These are phyloP conservation scores for Miltochrista miniata DNA, from an alignment of 2,888 invertebrate species.

Conservation along the genomic window DNA sequence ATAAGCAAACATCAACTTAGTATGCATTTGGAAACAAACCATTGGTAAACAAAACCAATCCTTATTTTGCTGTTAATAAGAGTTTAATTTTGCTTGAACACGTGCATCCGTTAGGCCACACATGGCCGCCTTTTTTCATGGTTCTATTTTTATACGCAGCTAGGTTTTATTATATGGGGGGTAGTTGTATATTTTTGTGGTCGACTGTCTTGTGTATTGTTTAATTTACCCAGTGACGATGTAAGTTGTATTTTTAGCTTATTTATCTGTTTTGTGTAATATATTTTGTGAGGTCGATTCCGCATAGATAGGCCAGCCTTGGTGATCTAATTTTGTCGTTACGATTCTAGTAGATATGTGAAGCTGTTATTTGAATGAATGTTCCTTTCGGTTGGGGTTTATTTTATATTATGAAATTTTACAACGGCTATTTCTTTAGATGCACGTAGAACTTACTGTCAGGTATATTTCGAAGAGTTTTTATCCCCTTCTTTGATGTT, in stretches of 20 bases:
- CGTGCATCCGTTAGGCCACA: slow-evolving; percentile 48
- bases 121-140: slow-evolving; percentile 54
- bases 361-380: slow-evolving; percentile 6
- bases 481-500: no score
- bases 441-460: background rate
- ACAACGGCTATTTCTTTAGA: background rate
- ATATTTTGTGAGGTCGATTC: slow-evolving; percentile 20
- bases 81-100: slow-evolving; percentile 32
- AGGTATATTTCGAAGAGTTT: background rate
- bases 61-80: slow-evolving; percentile 31
- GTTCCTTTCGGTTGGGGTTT: slow-evolving; percentile 7
- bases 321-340: slow-evolving; percentile 33
- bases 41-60: slow-evolving; percentile 31
- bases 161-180: slow-evolving; percentile 48
- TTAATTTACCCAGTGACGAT: slow-evolving; percentile 17
- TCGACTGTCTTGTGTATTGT: slow-evolving; percentile 14
- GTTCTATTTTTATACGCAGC: slow-evolving; percentile 59
- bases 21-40: slow-evolving; percentile 38
- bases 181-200: slow-evolving; percentile 43
- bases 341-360: slow-evolving; percentile 3
- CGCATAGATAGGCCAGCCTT: slow-evolving; percentile 13
- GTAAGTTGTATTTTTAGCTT: slow-evolving; percentile 24
- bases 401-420: background rate
- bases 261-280: slow-evolving; percentile 16
- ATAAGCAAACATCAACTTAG: slow-evolving; percentile 36